Conservation (phyloP, 2,888 invertebrate species). For the Rutpela maculata region DNA sequence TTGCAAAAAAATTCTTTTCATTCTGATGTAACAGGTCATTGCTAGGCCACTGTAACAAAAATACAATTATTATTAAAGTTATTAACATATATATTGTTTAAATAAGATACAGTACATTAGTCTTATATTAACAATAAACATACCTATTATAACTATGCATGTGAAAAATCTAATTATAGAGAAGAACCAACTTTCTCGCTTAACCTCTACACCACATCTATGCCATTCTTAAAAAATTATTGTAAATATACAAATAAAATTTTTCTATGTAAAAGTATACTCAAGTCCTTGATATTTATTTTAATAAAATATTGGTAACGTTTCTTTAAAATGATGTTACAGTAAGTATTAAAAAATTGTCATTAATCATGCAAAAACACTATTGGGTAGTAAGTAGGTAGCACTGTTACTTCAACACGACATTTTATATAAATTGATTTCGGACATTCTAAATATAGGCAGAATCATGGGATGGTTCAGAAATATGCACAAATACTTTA, state of each 20-base stretch:
- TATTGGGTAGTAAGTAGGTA: background rate
- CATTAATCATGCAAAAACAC: background rate
- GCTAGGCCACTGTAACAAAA: conserved; percentile 70
- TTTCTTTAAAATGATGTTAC: conserved; percentile 12
- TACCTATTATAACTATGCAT: background rate
- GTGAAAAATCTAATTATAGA: conserved; percentile 3
- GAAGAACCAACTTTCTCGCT: conserved; percentile 26
- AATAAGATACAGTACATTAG: background rate
- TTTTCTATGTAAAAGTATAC: conserved; percentile 18
- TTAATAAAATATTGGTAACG: conserved; percentile 4
- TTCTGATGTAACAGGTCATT: conserved; percentile 72
- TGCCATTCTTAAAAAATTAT: conserved; percentile 17
- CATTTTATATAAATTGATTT: too few relatives aligned
- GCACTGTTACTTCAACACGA: background rate
- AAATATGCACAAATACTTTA: too few relatives aligned
- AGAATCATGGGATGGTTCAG: too few relatives aligned
- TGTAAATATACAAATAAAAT: conserved; percentile 24
- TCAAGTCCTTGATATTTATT: conserved; percentile 28
- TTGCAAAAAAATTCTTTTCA: conserved; percentile 70
- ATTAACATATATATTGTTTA: background rate
- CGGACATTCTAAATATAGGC: too few relatives aligned
- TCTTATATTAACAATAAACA: background rate
- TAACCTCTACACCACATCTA: conserved; percentile 8
- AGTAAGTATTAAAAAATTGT: background rate
- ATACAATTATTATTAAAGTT: conserved; percentile 11